Percentiles rank a stretch among this genome's conserved stretches.
Evolutionary conservation across 2,888 invertebrate genomes (phyloP).

Genomic region (Trachelus iudaicus): DNA sequence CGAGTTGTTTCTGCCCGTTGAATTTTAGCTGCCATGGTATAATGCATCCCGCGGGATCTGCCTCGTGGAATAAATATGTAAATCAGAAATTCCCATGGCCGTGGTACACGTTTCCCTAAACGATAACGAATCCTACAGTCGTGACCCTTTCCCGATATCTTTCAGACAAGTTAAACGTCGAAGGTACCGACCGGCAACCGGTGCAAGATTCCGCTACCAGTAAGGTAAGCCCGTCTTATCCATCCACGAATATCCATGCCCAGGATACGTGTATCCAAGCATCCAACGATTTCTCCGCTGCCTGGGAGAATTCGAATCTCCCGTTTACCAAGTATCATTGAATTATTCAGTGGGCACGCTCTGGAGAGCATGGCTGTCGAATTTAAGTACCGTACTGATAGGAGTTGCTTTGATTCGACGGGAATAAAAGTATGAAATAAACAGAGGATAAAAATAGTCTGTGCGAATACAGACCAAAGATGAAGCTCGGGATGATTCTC

Average conservation of each 20-base stretch:
- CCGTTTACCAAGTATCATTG: conserved; percentile 12
- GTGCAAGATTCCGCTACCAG: not conserved
- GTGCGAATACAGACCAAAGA: not conserved
- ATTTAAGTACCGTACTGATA: not conserved
- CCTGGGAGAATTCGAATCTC: not conserved
- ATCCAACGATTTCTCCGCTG: not conserved
- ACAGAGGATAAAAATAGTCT: not conserved
- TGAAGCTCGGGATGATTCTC: not conserved
- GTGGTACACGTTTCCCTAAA: conserved; percentile 27
- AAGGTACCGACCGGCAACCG: conserved; percentile 19
- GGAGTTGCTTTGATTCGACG: not conserved
- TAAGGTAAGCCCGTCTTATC: not conserved
- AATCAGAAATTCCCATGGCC: conserved; percentile 49
- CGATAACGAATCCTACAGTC: conserved; percentile 1
- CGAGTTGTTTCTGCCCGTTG: not conserved
- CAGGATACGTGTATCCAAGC: not conserved
- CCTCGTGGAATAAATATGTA: conserved; percentile 62
- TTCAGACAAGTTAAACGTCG: conserved; percentile 38
- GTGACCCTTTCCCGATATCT: conserved; percentile 31
- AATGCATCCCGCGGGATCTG: conserved; percentile 47
- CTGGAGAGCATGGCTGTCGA: not conserved
- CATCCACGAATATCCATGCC: not conserved
- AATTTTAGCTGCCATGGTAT: not conserved
- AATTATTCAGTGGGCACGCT: conserved; percentile 23
- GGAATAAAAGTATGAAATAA: not conserved